A percentile compares a stretch with the other conserved stretches of the same genome.
These are phyloP conservation scores for Operophtera brumata DNA, from an alignment of 2,888 invertebrate species.

Conservation along the genomic window DNA sequence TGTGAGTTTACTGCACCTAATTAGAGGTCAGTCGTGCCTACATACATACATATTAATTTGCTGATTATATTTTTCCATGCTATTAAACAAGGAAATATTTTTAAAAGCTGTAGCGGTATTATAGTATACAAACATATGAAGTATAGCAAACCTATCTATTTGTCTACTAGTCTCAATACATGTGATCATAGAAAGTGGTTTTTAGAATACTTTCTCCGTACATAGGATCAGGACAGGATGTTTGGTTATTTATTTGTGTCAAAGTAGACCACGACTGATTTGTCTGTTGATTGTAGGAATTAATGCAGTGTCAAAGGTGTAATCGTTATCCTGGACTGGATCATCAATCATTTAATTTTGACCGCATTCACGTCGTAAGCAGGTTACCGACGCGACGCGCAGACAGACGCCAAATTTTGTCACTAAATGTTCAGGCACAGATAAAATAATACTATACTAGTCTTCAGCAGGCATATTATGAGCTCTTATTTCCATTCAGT, in stretches of 20 bases:
- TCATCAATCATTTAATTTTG: background rate
- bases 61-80: too few species aligned
- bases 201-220: conserved; percentile 30
- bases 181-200: conserved; percentile 18
- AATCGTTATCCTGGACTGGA: background rate
- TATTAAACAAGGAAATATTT: too few species aligned
- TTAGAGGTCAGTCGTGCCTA: too few species aligned
- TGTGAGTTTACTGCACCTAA: too few species aligned
- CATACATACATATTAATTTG: too few species aligned
- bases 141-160: background rate
- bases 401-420: too few species aligned
- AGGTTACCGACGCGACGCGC: background rate
- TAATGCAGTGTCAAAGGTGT: background rate
- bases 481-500: too few species aligned
- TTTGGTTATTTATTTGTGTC: conserved; percentile 1
- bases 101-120: too few species aligned
- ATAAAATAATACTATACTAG: too few species aligned
- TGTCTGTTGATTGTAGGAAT: background rate
- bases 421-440: too few species aligned
- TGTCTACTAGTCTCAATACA: conserved; percentile 4
- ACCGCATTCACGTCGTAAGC: background rate
- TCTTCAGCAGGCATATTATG: too few species aligned
- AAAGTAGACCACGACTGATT: background rate
- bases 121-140: too few species aligned
- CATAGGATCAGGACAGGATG: background rate